Evolutionary conservation across 2,888 invertebrate genomes (phyloP), one percentile per base, ranked within the genome.

Genomic region (Oxyscelio sp.): DNA sequence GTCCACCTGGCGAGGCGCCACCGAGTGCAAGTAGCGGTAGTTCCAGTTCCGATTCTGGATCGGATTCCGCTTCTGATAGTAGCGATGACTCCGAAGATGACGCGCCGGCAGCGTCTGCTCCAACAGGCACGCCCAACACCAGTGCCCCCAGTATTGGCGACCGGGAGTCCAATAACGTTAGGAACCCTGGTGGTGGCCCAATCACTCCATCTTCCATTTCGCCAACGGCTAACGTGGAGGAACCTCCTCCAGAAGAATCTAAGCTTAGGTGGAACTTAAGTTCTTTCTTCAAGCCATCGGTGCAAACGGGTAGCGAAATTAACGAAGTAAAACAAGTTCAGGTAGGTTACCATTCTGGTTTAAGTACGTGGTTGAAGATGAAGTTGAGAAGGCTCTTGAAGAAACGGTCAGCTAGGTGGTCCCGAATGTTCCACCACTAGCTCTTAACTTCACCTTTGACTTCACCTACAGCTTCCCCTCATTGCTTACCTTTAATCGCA

Each of bases 41-140:
- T 4, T 96, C 96, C 1, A 96, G 96, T 0, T 96, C 96, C 43
- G 96, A 96, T 90, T 96, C 96, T 0, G 95, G 95, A 85, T 95
- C 96, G 5, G 95, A 96, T 84, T 96, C 96, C 0, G 96, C 95
- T 13, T 95, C 96, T 0, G 96, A 96, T 66, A 95, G 95, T 89
- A 95, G 95, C 87, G 95, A 95, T 83, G 95, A 95, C 79, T 95
- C 95, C 48, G 95, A 94, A 43, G 95, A 95, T 61, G 95, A 95
- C 21, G 80, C 89, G 38, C 87, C 75, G 4, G 38, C 77, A 3
- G 43, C 61, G 9, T 19, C 56, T 2, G 59, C 71, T 2, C 31
- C 70, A 4, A 17, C 68, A 17, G 58, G 63, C n/a, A 78, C 78
- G 15, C 77, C 78, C 2, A 71, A 83, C 65, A 63, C 68, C 43